Base-by-base conservation (phyloP, 2,888 invertebrate species). In the Tetragonisca angustula region DNA sequence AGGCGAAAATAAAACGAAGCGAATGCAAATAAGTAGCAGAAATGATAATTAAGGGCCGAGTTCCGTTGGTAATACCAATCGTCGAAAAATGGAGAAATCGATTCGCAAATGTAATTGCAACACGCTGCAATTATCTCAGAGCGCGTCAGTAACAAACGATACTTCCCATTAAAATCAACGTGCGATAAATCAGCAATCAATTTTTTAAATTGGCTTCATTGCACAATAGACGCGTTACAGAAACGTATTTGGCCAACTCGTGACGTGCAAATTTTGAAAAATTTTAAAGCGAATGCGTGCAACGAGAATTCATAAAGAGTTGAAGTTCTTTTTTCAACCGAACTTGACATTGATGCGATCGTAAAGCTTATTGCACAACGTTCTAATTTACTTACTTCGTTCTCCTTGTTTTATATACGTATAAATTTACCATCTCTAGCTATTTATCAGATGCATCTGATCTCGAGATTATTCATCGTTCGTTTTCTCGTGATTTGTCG, bases 101-200 rank as follows among this genome's bases (percentile, higher is more conserved):
- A 78, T 71, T 64, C 56, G 5, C 5, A 19, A 17, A 36, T 17
- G 50, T 32, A 32, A 85, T 85, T 76, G 70, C 72, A 13, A 19
- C 69, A 32, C n/a, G 15, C 11, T n/a, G 62, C 70, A 86, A 76
- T 86, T 86, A 79, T 36, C 79, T 32, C 54, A 50, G 32, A 43
- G 49, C 27, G 15, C 52, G 76, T 76, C 74, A 86, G 74, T 83
- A 76, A 81, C 74, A 43, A 81, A 81, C 17, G 24, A 6, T 24
- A 9, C 11, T 49, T 59, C 69, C 32, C 73, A 17, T 65, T 79
- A 65, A 52, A 74, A 52, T 65, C 69, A 15, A 27, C 24, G 21
- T 11, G 24, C 9, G 36, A 3, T 50, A 36, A 64, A 43, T 81
- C 43, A n/a, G 19, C 24, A 52, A 69, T 70, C 4, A 15, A 32